Evolutionary conservation across 2,113 vertebrate species (phyloP).

Genomic region (Forbesichthys agassizii): DNA sequence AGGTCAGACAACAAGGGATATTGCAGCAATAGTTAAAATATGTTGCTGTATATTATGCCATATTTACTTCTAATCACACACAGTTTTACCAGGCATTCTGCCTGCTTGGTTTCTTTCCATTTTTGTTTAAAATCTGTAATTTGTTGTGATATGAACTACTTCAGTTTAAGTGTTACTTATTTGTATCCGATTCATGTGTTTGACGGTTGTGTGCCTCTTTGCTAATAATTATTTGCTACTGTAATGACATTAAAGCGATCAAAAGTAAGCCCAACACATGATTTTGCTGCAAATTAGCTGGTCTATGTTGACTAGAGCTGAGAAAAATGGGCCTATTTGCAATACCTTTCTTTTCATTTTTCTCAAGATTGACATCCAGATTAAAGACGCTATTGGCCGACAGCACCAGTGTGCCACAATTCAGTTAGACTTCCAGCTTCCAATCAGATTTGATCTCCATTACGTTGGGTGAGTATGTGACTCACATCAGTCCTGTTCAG

Average conservation of each 20-base stretch:
- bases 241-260: no score
- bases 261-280: no score
- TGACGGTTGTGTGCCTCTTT: no score
- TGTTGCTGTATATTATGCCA: no score
- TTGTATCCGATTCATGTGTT: no score
- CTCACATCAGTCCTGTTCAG: neutral
- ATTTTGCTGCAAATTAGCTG: no score
- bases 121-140: no score
- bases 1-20: slow-evolving; percentile 69
- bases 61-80: no score
- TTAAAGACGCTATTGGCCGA: slow-evolving; percentile 85
- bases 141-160: no score
- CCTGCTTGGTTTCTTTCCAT: neutral
- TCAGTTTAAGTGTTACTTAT: no score
- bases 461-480: slow-evolving; percentile 78
- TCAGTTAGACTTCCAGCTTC: slow-evolving; percentile 94
- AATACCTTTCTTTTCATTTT: slow-evolving; percentile 5
- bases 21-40: no score
- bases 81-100: neutral
- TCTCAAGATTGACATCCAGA: slow-evolving; percentile 85
- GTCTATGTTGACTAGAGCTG: neutral
- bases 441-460: slow-evolving; percentile 83
- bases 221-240: no score
- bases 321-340: slow-evolving; percentile 18
- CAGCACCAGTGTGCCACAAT: slow-evolving; percentile 91